These are phyloP conservation scores for Acestrorhynchus altus DNA, from an alignment of 2,797 vertebrate genomes.

Conservation along the genomic window DNA sequence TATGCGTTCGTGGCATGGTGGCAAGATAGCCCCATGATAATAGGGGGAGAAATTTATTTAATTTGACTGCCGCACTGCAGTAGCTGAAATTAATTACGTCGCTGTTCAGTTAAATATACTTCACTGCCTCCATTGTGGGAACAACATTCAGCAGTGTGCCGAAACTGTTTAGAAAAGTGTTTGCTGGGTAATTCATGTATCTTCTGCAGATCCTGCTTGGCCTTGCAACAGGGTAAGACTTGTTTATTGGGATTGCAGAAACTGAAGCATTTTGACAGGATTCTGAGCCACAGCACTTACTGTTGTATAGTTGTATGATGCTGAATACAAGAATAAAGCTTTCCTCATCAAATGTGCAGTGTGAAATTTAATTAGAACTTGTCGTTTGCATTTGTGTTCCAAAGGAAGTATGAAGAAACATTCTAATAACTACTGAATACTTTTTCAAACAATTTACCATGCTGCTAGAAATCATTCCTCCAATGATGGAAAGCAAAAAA, in stretches of 20 bases:
- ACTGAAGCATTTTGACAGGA: conserved; percentile 16
- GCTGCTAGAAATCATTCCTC: conserved; percentile 4
- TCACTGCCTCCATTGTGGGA: conserved; percentile 77
- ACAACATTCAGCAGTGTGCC: conserved; percentile 62
- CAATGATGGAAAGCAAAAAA: conserved; percentile 49
- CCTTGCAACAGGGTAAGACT: neutral
- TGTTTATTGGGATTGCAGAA: conserved; percentile 17
- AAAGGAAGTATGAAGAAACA: conserved; percentile 9
- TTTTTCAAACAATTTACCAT: conserved; percentile 19
- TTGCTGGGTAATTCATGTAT: conserved; percentile 45
- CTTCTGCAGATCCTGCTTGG: conserved; percentile 10
- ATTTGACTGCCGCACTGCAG: conserved; percentile 78
- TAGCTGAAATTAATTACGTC: conserved; percentile 81
- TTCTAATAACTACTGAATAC: conserved; percentile 24
- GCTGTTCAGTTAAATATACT: conserved; percentile 74
- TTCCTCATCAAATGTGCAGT: conserved; percentile 13
- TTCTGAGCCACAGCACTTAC: neutral
- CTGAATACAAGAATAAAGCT: conserved; percentile 24
- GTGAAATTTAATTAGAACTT: conserved; percentile 27
- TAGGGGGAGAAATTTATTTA: conserved; percentile 78
- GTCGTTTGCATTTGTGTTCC: conserved; percentile 22
- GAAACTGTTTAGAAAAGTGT: conserved; percentile 34
- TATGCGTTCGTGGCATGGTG: conserved; percentile 69
- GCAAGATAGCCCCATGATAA: conserved; percentile 77
- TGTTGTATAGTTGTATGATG: conserved; percentile 5